Evolutionary conservation across 1,140 invertebrate species (phyloP), one percentile per base, ranked within the genome.

Genomic region (Drosophila sturtevanti): DNA sequence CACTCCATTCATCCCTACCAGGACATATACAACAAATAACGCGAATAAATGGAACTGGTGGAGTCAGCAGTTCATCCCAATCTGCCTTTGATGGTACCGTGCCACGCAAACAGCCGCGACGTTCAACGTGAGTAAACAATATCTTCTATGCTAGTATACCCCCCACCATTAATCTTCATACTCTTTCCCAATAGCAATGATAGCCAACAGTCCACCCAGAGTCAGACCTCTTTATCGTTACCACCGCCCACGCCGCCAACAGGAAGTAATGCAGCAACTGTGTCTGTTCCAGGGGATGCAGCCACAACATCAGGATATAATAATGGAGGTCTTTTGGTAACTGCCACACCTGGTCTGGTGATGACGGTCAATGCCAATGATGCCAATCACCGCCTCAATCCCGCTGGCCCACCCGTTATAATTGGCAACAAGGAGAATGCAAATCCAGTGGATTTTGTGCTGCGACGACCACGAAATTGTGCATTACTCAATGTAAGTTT

Each of bases 21-120:
- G 27, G 52, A 10, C 77, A 78, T 44, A 21, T 79, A 37, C 79
- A 75, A 21, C 61, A 79, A 31, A 64, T 65, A 5, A 63, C 78
- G 14, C 76, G 89, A 2, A 68, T 90, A 58, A 91, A 90, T 61
- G 90, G 90, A 11, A 89, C 77, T 1, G 58, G 67, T 6, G 65
- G 61, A 10, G 65, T 61, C 6, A 62, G 65, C 38, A 68, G 56
- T 56, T 56, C 27, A 12, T 55, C 56, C 11, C 74, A 48, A 12
- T 60, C 71, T 0, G 56, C 55, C 58, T 73, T 79, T 24, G 90
- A 91, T 60, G 70, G 71, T 18, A 60, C 89, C 12, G 92, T 93
- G 0, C 41, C 41, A 4, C 80, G 93, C 4, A 94, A 94, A 74
- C 94, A 94, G 58, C 93, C 93, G 1, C 91, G 94, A 35, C 70